Evolutionary conservation across 2,113 vertebrate species (phyloP).

Genomic region (Physeter macrocephalus): DNA sequence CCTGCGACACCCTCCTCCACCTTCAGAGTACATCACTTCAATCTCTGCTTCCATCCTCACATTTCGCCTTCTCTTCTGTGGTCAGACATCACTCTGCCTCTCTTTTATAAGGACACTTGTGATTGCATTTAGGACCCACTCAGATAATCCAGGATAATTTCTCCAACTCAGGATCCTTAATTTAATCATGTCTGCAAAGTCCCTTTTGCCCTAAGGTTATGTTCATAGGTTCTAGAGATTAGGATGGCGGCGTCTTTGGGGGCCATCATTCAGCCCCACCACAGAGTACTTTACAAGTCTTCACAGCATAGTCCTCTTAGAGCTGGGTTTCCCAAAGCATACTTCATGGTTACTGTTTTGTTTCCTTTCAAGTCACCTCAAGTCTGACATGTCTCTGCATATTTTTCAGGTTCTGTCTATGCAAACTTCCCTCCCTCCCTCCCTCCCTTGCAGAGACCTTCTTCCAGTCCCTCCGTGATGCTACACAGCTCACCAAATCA

Average conservation of each 20-base stretch:
- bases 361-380: background rate
- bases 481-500: background rate
- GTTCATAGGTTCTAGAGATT: background rate
- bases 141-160: background rate
- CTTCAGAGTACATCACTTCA: background rate
- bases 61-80: background rate
- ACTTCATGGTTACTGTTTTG: background rate
- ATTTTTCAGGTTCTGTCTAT: background rate
- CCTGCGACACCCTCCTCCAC: background rate
- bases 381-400: background rate
- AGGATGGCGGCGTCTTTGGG: background rate
- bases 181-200: background rate
- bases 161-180: background rate
- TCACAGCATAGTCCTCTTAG: background rate
- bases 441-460: background rate
- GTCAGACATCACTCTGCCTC: background rate
- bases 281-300: background rate
- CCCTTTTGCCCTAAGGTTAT: background rate
- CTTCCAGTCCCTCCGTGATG: background rate
- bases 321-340: background rate
- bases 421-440: background rate
- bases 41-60: background rate
- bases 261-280: rapidly evolving
- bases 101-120: background rate
- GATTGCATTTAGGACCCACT: background rate